Conservation (phyloP, 2,888 invertebrate species). For the Pristionchus mayeri region DNA sequence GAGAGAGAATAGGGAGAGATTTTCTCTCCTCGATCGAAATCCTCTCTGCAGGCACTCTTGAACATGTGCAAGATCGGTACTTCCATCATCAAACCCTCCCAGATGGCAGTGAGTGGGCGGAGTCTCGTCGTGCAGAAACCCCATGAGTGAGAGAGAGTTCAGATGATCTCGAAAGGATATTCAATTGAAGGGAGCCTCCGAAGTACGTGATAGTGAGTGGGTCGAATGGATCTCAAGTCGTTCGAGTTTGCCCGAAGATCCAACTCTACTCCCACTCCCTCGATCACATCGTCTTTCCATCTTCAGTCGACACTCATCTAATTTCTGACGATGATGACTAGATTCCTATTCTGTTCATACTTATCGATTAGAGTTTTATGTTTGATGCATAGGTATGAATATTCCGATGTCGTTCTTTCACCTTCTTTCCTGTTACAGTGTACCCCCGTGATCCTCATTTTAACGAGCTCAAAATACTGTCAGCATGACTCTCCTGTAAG, state of each 20-base stretch:
- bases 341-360: too few species aligned
- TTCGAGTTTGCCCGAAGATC: neutral
- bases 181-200: neutral
- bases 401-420: too few species aligned
- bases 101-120: neutral
- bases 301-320: neutral
- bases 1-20: neutral
- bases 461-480: too few species aligned
- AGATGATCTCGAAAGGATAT: too few species aligned
- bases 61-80: neutral
- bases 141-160: neutral
- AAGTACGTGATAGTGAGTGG: constrained; percentile 7
- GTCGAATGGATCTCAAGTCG: constrained; percentile 12
- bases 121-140: neutral
- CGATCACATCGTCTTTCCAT: neutral
- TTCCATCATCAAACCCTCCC: neutral
- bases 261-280: neutral
- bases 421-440: too few species aligned
- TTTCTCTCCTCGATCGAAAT: neutral
- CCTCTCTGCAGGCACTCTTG: neutral
- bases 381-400: too few species aligned
- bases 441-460: too few species aligned
- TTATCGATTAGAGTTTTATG: too few species aligned
- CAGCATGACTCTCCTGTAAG: too few species aligned
- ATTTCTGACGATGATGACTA: neutral